Evolutionary conservation across 2,113 vertebrate genomes (phyloP).

Genomic region (Globicephala melas): DNA sequence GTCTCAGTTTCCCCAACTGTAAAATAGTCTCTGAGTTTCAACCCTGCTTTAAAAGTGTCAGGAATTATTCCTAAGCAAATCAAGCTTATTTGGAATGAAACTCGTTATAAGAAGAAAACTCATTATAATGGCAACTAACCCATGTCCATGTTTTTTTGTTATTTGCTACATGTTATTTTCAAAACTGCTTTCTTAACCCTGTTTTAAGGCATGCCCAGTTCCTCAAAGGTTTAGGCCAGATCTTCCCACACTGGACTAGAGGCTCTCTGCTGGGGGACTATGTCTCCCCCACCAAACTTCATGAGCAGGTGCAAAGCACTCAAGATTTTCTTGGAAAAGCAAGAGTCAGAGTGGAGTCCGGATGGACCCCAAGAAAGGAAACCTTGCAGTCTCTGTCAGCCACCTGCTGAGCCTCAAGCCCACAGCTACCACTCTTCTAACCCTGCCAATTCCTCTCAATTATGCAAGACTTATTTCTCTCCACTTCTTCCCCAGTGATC

Average conservation of each 20-base stretch:
- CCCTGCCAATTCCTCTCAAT: neutral
- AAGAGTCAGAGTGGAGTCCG: neutral
- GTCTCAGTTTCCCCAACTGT: conserved; percentile 51
- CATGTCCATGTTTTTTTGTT: neutral
- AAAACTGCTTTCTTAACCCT: conserved; percentile 9
- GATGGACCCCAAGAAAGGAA: conserved; percentile 3
- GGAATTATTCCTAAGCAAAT: neutral
- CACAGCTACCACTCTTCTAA: neutral
- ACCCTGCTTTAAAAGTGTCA: conserved; percentile 13
- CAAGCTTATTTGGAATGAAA: neutral
- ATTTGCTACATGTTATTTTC: conserved; percentile 5
- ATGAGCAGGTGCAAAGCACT: neutral
- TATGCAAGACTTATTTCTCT: neutral
- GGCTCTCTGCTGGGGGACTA: neutral
- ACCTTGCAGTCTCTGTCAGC: neutral
- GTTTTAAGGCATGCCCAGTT: neutral
- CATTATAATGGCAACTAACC: neutral
- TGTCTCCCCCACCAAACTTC: neutral
- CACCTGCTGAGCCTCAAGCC: conserved; percentile 29
- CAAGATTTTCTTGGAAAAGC: neutral
- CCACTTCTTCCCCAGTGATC: neutral
- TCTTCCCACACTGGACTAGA: neutral
- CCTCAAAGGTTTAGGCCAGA: conserved; percentile 1
- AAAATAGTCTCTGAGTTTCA: conserved; percentile 13
- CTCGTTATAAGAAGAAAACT: conserved; percentile 22